Base-by-base conservation (phyloP, 2,888 invertebrate species). In the Drosophila pseudotalamancana region DNA sequence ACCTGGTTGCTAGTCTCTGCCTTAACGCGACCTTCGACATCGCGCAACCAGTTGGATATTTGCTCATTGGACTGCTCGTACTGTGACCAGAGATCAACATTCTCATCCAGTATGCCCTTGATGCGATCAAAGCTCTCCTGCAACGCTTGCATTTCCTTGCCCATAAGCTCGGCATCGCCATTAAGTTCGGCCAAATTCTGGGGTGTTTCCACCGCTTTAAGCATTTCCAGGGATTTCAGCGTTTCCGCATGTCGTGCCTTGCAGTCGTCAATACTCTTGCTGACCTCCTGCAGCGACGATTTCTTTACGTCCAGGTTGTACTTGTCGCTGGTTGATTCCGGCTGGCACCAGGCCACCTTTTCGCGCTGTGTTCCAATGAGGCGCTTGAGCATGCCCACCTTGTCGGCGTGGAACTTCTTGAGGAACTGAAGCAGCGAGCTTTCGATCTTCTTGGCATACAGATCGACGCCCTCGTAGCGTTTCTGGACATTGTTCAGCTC, bases 301-400 rank as follows among this genome's bases (percentile, higher is more conserved):
- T 95, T 93, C 92, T 98, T 98, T 0, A 97, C 97, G 92, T 98
- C 97, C 23, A 98, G 93, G 89, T 97, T 97, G 89, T 98, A 98
- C 89, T 95, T 95, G 88, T 98, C 98, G 86, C 97, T 97, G 27
- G 95, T 95, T 1, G 95, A 94, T 88, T 98, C 98, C 0, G 97
- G 97, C 85, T 95, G 94, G 90, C 98, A 98, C 97, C 98, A 98
- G 11, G 94, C 93, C 1, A 97, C 95, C 91, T 98, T 98, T 88
- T 98, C 98, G 68, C 95, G 95, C 72, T 96, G 94, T 1, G 96
- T 95, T 48, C 94, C 93, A 8, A 98, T 93, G 88, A 96, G 95
- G 77, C 97, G 94, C 81, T 96, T 95, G 31, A 97, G 93, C 88
- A 95, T 95, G 42, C 94, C 94, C 56, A 96, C 94, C 87, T 97